phyloP scores from a whole-genome alignment of 2,797 vertebrate genomes.

The Anisognathus igniventris region DNA sequence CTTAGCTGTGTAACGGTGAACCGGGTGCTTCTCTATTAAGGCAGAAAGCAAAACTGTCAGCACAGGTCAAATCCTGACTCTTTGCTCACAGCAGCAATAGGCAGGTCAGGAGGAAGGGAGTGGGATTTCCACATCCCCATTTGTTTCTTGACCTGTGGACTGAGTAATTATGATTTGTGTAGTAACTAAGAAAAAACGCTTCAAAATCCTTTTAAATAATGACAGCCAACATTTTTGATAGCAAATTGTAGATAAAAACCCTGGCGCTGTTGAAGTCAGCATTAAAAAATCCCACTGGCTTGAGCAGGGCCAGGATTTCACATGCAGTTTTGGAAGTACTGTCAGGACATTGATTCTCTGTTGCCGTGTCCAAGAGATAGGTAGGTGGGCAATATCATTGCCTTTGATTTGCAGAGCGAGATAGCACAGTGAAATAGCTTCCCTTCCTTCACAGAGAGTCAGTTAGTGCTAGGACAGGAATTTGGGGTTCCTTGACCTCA shows the following conservation, averaged over 20 bases:
- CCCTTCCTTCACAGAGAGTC: neutral
- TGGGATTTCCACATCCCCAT: neutral
- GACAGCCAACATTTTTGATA: neutral
- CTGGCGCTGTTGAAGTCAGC: neutral
- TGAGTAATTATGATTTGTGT: slow-evolving; percentile 2
- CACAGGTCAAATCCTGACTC: neutral
- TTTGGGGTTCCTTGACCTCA: neutral
- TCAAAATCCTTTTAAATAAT: neutral
- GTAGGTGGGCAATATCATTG: neutral
- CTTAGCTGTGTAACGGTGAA: neutral
- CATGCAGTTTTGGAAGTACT: rapidly evolving
- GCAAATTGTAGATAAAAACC: neutral
- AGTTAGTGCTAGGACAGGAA: neutral
- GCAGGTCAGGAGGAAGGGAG: neutral
- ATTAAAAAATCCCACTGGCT: neutral
- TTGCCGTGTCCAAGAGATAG: neutral
- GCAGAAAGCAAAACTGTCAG: neutral
- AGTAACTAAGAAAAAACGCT: neutral
- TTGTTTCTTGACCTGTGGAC: neutral
- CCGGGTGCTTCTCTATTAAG: neutral
- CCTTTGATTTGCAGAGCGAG: neutral
- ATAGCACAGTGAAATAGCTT: neutral
- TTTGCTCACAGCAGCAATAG: neutral
- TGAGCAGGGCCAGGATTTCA: neutral
- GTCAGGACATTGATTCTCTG: neutral